Evolutionary conservation across 2,113 vertebrate genomes (phyloP).

Genomic region (Corvus moneduloides): DNA sequence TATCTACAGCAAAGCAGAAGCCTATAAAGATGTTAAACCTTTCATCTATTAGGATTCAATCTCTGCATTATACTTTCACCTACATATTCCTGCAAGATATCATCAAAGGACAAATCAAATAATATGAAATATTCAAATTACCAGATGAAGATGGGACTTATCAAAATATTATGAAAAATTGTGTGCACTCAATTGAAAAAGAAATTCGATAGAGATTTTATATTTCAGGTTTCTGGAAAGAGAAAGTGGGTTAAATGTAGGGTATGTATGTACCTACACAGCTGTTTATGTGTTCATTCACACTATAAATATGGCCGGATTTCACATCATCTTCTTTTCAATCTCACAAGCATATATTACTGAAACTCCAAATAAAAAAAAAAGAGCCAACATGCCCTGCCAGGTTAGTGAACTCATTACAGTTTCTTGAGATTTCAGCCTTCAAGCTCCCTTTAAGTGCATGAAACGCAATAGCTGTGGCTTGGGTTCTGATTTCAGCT

Average conservation of each 20-base stretch:
- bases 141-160: not conserved
- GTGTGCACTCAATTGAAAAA: not conserved
- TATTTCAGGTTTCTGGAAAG: not conserved
- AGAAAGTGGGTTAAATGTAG: not conserved
- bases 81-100: not conserved
- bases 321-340: not conserved
- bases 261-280: not conserved
- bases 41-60: not conserved
- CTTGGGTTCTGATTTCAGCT: not conserved
- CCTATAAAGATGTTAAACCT: not conserved
- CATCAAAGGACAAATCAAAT: not conserved
- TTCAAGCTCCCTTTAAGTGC: not conserved
- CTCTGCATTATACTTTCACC: not conserved
- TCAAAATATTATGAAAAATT: not conserved
- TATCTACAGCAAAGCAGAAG: not conserved
- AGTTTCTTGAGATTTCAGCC: not conserved
- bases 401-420: not conserved
- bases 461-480: rapidly evolving
- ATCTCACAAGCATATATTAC: not conserved
- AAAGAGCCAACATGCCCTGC: not conserved
- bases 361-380: not conserved
- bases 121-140: not conserved
- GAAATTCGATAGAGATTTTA: not conserved
- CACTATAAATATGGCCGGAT: not conserved
- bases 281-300: not conserved